Percentiles rank a stretch among this genome's conserved stretches.
Conservation (phyloP, 2,888 invertebrate species). For the Zele albiditarsus region DNA sequence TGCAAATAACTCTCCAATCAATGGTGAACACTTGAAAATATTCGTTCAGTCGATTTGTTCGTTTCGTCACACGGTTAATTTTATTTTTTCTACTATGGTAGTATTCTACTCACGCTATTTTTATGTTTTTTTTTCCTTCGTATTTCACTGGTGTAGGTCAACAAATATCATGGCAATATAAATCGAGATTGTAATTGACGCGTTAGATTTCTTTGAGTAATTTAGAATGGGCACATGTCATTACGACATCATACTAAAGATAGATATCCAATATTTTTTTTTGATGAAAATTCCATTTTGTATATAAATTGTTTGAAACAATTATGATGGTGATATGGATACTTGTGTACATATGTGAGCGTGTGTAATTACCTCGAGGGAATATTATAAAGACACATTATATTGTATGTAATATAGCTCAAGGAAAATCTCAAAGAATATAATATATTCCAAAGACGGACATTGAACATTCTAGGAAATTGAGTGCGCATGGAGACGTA, state of each 20-base stretch:
- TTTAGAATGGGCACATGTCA: not conserved
- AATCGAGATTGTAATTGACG: not conserved
- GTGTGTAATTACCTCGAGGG: not conserved
- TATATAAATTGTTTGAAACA: not conserved
- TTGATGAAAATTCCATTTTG: not conserved
- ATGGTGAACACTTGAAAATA: too few relatives aligned
- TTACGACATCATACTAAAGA: not conserved
- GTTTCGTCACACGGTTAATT: too few relatives aligned
- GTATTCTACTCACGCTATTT: too few relatives aligned
- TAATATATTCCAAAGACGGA: constrained; percentile 16
- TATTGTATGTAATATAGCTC: constrained; percentile 18
- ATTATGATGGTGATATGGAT: not conserved
- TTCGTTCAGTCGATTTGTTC: too few relatives aligned
- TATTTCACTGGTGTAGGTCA: not conserved
- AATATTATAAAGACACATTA: not conserved
- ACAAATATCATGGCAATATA: not conserved
- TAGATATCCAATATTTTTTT: not conserved
- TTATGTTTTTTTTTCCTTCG: too few relatives aligned
- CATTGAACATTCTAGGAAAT: constrained; percentile 33
- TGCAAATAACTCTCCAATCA: too few relatives aligned
- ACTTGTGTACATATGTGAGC: not conserved
- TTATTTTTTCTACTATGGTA: too few relatives aligned
- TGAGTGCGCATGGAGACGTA: constrained; percentile 29
- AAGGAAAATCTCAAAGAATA: constrained; percentile 28
- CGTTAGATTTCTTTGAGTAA: too few relatives aligned